Evolutionary conservation across 2,888 invertebrate genomes (phyloP).

Genomic region (Camponotus fellah): DNA sequence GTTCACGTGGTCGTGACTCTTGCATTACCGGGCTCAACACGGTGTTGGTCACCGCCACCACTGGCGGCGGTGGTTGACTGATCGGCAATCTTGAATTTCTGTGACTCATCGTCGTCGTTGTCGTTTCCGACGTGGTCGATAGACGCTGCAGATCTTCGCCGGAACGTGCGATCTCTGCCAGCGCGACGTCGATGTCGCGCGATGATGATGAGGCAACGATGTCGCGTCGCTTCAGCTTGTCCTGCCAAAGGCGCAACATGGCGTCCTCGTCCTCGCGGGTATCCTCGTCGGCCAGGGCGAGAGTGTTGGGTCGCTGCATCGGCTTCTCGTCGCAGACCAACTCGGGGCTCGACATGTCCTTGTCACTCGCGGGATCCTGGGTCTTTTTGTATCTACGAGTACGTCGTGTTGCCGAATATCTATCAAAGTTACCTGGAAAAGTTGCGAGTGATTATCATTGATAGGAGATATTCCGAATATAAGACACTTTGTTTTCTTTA

Average conservation of each 20-base stretch:
- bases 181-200: conserved; percentile 82
- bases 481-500: no score
- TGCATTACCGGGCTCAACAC: conserved; percentile 85
- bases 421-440: conserved; percentile 91
- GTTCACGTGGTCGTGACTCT: conserved; percentile 83
- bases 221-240: conserved; percentile 88
- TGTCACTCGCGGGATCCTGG: conserved; percentile 81
- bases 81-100: conserved; percentile 76
- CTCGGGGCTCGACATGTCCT: conserved; percentile 86
- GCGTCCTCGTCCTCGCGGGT: conserved; percentile 82
- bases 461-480: no score
- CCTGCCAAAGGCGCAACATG: conserved; percentile 90
- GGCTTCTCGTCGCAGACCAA: conserved; percentile 87
- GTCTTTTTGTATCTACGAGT: conserved; percentile 92
- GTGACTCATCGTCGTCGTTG: conserved; percentile 23
- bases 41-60: conserved; percentile 84
- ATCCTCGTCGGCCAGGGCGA: conserved; percentile 84
- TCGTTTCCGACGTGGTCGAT: conserved; percentile 80
- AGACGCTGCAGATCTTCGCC: conserved; percentile 85
- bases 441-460: background rate
- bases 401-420: conserved; percentile 93
- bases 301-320: conserved; percentile 78
- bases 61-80: conserved; percentile 82
- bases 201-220: conserved; percentile 73
- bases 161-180: conserved; percentile 84